phyloP scores from a whole-genome alignment of 2,113 vertebrate genomes.

The Halichoeres trimaculatus region DNA sequence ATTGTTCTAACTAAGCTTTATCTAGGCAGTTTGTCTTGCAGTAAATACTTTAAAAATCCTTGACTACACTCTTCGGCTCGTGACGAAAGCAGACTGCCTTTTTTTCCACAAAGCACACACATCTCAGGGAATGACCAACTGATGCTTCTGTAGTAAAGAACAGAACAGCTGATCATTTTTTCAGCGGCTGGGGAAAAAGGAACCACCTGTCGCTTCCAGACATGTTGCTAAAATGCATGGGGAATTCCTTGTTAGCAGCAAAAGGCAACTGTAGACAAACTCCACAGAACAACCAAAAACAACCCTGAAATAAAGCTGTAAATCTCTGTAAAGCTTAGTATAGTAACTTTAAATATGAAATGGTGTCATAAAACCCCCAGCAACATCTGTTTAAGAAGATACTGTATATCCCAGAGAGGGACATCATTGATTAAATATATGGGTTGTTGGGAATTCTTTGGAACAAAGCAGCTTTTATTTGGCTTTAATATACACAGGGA shows the following conservation, averaged over 20 bases:
- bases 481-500: too few relatives aligned
- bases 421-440: too few relatives aligned
- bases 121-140: not conserved
- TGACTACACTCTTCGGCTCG: not conserved
- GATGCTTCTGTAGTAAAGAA: too few relatives aligned
- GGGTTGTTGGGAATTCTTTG: too few relatives aligned
- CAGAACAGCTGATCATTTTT: too few relatives aligned
- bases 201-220: not conserved
- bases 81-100: not conserved
- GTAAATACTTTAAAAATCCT: not conserved
- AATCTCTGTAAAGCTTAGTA: too few relatives aligned
- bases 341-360: too few relatives aligned
- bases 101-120: not conserved
- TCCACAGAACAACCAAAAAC: not conserved
- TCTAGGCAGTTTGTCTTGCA: not conserved
- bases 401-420: too few relatives aligned
- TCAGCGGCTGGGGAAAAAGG: too few relatives aligned
- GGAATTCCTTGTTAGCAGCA: not conserved
- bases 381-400: not conserved
- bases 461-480: too few relatives aligned
- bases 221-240: not conserved
- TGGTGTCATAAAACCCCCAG: too few relatives aligned
- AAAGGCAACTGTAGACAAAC: not conserved
- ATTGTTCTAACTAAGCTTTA: not conserved
- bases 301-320: too few relatives aligned